Conservation (phyloP, 2,797 vertebrate species). For the Saguinus oedipus region DNA sequence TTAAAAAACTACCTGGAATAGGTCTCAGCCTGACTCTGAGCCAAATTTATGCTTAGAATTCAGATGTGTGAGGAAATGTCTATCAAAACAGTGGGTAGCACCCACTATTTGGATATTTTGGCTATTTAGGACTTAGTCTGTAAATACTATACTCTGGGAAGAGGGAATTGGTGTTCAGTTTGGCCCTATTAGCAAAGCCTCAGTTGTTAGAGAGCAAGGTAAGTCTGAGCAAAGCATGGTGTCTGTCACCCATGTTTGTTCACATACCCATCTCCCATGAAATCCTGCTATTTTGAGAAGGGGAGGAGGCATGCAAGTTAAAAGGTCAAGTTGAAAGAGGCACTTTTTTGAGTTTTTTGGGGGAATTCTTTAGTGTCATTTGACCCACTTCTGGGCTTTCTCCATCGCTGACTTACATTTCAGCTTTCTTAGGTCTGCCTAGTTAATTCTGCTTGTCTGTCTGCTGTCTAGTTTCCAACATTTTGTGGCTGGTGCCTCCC, state of each 20-base stretch:
- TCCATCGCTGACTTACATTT: not conserved
- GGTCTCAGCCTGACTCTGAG: not conserved
- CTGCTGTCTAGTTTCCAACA: constrained; percentile 9
- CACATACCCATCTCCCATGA: not conserved
- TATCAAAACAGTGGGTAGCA: not conserved
- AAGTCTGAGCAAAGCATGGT: not conserved
- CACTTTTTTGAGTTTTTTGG: not conserved
- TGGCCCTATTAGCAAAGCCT: not conserved
- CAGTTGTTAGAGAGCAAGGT: not conserved
- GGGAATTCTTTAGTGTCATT: not conserved
- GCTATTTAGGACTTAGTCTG: not conserved
- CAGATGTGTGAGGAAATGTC: not conserved
- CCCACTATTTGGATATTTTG: not conserved
- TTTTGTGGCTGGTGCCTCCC: not conserved
- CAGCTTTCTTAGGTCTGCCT: not conserved
- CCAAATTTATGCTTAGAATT: not conserved
- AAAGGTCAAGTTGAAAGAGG: not conserved
- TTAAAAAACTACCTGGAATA: not conserved
- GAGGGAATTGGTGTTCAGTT: not conserved
- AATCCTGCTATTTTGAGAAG: not conserved
- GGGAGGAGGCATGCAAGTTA: not conserved
- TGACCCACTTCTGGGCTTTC: not conserved
- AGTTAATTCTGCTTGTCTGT: constrained; percentile 13
- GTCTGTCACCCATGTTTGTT: not conserved
- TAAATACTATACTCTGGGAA: not conserved